Conservation (phyloP, 2,113 vertebrate species). For the Bubalus kerabau region DNA sequence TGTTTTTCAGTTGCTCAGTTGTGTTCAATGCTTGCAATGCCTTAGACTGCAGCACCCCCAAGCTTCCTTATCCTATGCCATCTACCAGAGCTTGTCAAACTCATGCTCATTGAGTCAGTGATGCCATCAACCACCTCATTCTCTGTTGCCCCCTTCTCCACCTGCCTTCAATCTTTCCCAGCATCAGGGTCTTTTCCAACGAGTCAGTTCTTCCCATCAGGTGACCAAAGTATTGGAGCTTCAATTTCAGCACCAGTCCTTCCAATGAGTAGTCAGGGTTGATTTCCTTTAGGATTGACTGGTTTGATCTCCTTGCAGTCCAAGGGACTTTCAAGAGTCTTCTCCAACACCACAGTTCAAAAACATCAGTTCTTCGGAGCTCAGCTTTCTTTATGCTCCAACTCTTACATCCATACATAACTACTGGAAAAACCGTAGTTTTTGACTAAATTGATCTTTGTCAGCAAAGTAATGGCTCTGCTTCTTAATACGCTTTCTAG, state of each 20-base stretch:
- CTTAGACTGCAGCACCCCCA: background rate
- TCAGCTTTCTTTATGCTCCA: background rate
- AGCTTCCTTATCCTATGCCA: background rate
- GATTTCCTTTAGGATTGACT: background rate
- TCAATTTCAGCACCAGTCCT: background rate
- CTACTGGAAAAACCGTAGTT: background rate
- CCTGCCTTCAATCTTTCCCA: background rate
- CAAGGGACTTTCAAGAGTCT: background rate
- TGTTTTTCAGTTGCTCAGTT: background rate
- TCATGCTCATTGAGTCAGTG: background rate
- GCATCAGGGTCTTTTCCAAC: background rate
- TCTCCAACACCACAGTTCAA: background rate
- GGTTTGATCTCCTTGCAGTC: background rate
- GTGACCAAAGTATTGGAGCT: background rate
- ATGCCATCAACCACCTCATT: background rate
- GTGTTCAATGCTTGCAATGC: background rate
- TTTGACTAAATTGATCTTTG: background rate
- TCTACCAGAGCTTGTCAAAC: background rate
- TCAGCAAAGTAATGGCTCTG: background rate
- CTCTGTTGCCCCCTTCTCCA: rapidly evolving
- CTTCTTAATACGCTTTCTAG: background rate
- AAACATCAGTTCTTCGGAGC: background rate
- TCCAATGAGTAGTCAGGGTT: background rate
- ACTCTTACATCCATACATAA: background rate
- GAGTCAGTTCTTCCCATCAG: background rate